phyloP scores from a whole-genome alignment of 2,888 invertebrate species.

The Netelia virgata region DNA sequence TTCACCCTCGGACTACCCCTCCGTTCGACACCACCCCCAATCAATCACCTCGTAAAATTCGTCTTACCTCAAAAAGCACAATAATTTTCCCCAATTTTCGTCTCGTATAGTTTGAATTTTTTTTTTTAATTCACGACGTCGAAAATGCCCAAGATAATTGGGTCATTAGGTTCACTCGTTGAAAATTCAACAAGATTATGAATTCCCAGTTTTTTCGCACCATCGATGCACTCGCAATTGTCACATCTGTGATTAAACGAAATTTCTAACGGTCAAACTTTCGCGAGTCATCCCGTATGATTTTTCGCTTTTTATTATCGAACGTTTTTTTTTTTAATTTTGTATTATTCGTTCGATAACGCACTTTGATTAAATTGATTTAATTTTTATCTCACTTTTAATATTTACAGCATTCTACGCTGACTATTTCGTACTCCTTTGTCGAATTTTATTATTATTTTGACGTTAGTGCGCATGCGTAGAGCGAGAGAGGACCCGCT shows the following conservation, averaged over 20 bases:
- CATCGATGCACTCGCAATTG: not conserved
- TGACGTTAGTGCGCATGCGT: not conserved
- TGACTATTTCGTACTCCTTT: not conserved
- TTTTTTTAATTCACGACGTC: too few relatives aligned
- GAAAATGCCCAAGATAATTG: too few relatives aligned
- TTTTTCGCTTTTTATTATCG: not conserved
- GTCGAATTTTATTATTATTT: not conserved
- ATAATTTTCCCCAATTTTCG: too few relatives aligned
- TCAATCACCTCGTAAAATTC: not conserved
- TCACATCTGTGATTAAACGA: not conserved
- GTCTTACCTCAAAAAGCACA: constrained; percentile 1
- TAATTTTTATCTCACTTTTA: not conserved
- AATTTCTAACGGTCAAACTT: not conserved
- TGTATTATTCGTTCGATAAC: constrained; percentile 26
- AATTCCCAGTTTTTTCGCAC: not conserved
- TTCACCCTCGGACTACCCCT: constrained; percentile 13
- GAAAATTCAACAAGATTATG: not conserved
- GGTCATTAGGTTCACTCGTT: not conserved
- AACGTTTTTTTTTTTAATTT: not conserved
- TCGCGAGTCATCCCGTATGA: not conserved
- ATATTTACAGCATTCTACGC: too few relatives aligned
- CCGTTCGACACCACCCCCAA: not conserved
- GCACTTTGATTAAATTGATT: not conserved
- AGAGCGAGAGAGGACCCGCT: too few relatives aligned
- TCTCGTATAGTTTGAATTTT: too few relatives aligned